Conservation (phyloP, 37 sponge, comb jelly and placozoan genomes). For the Crambe crambe region DNA sequence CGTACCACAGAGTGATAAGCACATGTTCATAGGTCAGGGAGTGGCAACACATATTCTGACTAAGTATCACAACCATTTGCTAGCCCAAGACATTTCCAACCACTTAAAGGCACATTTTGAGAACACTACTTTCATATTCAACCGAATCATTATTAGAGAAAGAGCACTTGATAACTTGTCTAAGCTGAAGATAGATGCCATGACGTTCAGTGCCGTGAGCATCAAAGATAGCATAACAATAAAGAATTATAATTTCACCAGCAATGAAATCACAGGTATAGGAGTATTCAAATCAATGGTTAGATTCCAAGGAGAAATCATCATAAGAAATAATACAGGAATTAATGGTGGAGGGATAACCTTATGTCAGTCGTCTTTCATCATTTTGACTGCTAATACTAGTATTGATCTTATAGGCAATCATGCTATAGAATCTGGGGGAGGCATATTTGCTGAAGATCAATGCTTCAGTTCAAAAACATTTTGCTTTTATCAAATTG, state of each 20-base stretch:
- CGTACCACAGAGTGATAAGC: background rate
- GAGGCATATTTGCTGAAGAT: background rate
- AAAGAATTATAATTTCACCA: no score
- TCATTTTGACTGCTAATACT: background rate
- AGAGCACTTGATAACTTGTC: background rate
- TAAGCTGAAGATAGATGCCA: background rate
- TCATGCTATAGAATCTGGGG: background rate
- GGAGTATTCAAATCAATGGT: background rate
- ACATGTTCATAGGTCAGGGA: background rate
- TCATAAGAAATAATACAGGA: background rate
- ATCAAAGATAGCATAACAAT: background rate
- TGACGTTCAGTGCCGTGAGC: background rate
- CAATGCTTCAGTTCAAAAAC: background rate
- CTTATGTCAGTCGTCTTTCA: background rate
- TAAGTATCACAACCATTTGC: no score
- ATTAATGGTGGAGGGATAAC: background rate
- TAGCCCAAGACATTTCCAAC: background rate
- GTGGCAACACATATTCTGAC: background rate
- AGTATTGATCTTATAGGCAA: background rate
- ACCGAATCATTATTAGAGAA: background rate
- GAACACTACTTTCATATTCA: background rate
- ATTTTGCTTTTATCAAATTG: background rate
- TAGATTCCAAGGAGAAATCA: background rate
- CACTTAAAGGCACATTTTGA: background rate
- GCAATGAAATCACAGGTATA: background rate